A percentile compares a stretch with the other conserved stretches of the same genome.
These are phyloP conservation scores for Larimichthys crocea DNA, from an alignment of 2,113 vertebrate species.

Conservation along the genomic window DNA sequence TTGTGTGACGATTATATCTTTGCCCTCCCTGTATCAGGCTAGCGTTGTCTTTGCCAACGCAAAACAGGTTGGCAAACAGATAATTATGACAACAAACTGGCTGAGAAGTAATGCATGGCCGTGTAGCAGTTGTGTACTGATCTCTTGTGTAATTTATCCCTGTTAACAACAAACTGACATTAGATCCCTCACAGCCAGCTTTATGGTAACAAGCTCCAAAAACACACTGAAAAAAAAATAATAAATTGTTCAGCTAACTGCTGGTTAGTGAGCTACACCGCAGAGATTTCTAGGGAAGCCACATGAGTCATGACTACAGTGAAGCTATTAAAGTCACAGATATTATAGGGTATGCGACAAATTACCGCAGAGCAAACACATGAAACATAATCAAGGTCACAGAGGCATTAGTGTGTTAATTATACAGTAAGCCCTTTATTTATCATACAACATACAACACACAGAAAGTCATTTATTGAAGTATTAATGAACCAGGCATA, in stretches of 20 bases:
- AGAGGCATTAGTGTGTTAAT: not conserved
- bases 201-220: constrained; percentile 14
- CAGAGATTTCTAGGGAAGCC: constrained; percentile 6
- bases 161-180: constrained; percentile 6
- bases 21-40: constrained; percentile 5
- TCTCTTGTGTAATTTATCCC: not conserved
- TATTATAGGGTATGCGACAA: not conserved
- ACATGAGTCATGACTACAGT: not conserved
- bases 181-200: constrained; percentile 12
- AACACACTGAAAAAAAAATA: not conserved
- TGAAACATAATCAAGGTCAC: not conserved
- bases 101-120: not conserved
- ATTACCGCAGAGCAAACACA: constrained; percentile 4
- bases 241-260: constrained; percentile 1
- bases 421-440: not conserved
- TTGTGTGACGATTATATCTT: not conserved
- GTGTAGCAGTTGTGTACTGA: not conserved
- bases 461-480: not conserved
- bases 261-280: not conserved
- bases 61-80: not conserved
- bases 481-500: not conserved
- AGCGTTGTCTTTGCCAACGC: not conserved
- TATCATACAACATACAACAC: not conserved
- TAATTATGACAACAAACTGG: not conserved
- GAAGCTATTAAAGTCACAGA: not conserved